These are phyloP conservation scores for Leucophenga maculata DNA, from an alignment of 2,888 invertebrate species.

Conservation along the genomic window DNA sequence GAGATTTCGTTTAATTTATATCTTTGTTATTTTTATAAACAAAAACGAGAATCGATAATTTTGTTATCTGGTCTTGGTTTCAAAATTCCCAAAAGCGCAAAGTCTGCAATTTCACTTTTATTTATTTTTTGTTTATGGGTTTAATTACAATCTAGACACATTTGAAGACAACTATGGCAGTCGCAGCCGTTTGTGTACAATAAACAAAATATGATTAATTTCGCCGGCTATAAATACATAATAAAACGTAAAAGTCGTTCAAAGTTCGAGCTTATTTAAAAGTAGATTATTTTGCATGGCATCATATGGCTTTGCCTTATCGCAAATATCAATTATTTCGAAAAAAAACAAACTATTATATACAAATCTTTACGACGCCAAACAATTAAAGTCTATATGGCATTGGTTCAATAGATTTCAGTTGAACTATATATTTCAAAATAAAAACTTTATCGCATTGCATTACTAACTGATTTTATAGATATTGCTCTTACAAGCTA, in stretches of 20 bases:
- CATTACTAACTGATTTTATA: too few species aligned
- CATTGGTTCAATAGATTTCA: background rate
- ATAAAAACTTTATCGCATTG: too few species aligned
- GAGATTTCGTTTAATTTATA: too few species aligned
- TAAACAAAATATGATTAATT: too few species aligned
- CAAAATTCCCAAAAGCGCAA: too few species aligned
- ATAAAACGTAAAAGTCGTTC: background rate
- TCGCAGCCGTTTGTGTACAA: background rate
- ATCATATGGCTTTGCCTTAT: background rate
- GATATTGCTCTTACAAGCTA: too few species aligned
- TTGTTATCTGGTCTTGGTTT: too few species aligned
- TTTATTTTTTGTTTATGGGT: background rate
- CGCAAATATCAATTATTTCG: background rate
- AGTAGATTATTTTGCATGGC: background rate
- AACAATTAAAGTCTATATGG: background rate
- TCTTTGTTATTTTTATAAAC: too few species aligned
- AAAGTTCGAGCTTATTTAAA: conserved; percentile 1
- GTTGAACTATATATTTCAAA: too few species aligned
- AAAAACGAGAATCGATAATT: too few species aligned
- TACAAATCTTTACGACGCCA: background rate
- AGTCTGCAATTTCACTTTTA: background rate
- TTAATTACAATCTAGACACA: background rate
- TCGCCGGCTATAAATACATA: too few species aligned
- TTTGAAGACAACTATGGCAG: background rate
- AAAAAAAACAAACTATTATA: background rate